phyloP scores from a whole-genome alignment of 1,140 invertebrate genomes.

The Lordiphosa stackelbergi region DNA sequence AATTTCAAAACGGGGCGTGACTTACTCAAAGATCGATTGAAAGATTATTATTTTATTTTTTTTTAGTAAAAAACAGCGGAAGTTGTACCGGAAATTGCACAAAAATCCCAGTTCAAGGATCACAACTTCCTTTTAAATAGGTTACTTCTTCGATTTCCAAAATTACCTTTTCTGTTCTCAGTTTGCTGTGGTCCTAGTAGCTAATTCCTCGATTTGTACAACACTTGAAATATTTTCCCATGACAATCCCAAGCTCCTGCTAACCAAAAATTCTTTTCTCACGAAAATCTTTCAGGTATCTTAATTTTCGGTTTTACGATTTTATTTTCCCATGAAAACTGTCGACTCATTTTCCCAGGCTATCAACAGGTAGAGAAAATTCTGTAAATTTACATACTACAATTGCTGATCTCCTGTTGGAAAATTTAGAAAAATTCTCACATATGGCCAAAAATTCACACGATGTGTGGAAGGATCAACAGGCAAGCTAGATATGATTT shows the following conservation, averaged over 20 bases:
- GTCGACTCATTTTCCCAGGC: conserved; percentile 8
- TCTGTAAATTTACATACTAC: not conserved
- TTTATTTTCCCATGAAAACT: conserved; percentile 20
- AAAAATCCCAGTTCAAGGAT: not conserved
- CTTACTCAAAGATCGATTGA: conserved; percentile 20
- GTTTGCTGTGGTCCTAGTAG: conserved; percentile 30
- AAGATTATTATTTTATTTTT: conserved; percentile 12
- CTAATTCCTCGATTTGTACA: conserved; percentile 19
- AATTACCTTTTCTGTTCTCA: not conserved
- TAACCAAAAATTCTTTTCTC: not conserved
- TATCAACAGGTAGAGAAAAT: not conserved
- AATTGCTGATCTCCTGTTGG: conserved; percentile 16
- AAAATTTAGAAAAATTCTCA: not conserved
- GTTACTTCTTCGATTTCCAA: conserved; percentile 5
- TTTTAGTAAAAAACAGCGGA: conserved; percentile 20
- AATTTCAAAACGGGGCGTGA: conserved; percentile 6
- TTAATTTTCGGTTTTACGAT: not conserved
- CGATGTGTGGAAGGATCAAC: conserved; percentile 10
- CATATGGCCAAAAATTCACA: conserved; percentile 20
- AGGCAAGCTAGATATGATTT: conserved; percentile 7
- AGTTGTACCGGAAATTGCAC: conserved; percentile 26
- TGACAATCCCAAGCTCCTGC: not conserved
- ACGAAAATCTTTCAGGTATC: not conserved
- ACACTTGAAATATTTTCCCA: conserved; percentile 42
- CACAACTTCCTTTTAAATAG: not conserved